These are phyloP conservation scores for Physocephala rufipes DNA, from an alignment of 2,888 invertebrate genomes.

Conservation along the genomic window DNA sequence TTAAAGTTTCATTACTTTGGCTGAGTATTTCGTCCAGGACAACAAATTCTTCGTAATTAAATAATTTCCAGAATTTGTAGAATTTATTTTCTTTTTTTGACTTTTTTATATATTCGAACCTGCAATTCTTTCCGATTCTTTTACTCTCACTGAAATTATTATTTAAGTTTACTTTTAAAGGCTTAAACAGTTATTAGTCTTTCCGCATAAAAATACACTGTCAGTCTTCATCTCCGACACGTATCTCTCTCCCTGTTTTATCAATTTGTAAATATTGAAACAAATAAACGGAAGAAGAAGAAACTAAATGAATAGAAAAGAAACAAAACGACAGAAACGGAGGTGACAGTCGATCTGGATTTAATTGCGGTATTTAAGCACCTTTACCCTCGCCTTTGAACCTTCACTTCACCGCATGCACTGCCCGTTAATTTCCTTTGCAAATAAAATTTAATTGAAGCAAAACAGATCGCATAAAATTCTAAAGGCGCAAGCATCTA, in stretches of 20 bases:
- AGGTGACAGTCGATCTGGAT: slow-evolving; percentile 30
- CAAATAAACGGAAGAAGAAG: not conserved
- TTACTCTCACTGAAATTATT: not conserved
- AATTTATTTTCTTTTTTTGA: too few relatives aligned
- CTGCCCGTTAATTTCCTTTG: slow-evolving; percentile 65
- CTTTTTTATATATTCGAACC: too few relatives aligned
- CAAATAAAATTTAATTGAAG: slow-evolving; percentile 65
- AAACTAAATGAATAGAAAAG: not conserved
- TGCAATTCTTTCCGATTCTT: too few relatives aligned
- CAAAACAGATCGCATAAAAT: slow-evolving; percentile 37
- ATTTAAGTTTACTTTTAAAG: slow-evolving; percentile 11
- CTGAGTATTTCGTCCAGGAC: too few relatives aligned
- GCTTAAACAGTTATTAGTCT: not conserved
- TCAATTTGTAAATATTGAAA: not conserved
- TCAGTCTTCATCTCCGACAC: not conserved
- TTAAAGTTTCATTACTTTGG: too few relatives aligned
- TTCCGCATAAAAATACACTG: not conserved
- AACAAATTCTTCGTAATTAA: too few relatives aligned
- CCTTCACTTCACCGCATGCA: slow-evolving; percentile 32
- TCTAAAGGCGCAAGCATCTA: too few relatives aligned
- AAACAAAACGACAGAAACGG: slow-evolving; percentile 2
- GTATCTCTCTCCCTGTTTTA: too few relatives aligned
- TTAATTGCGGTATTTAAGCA: slow-evolving; percentile 31
- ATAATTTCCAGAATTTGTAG: too few relatives aligned
- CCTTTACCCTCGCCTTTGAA: slow-evolving; percentile 32